phyloP scores from a whole-genome alignment of 2,888 invertebrate species.

The Orthosia gracilis region DNA sequence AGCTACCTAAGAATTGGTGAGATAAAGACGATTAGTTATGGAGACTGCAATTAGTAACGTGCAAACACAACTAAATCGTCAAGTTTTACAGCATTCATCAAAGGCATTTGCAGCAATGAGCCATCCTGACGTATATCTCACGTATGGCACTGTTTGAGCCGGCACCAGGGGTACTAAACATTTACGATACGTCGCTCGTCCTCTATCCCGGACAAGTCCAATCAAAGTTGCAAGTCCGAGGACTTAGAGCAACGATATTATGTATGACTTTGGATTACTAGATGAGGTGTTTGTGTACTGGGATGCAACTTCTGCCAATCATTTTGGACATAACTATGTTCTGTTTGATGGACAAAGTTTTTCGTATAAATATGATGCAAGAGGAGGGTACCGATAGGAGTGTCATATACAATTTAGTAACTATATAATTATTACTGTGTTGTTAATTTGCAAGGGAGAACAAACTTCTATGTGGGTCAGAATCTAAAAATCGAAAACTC shows the following conservation, averaged over 20 bases:
- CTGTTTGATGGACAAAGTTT: slow-evolving; percentile 17
- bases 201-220: slow-evolving; percentile 68
- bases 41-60: not conserved
- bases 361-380: slow-evolving; percentile 12
- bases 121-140: slow-evolving; percentile 46
- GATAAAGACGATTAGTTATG: not conserved
- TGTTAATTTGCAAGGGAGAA: not conserved
- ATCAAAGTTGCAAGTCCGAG: slow-evolving; percentile 80
- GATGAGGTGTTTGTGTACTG: slow-evolving; percentile 45
- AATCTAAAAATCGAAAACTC: slow-evolving; percentile 17
- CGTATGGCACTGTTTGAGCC: slow-evolving; percentile 66
- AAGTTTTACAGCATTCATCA: slow-evolving; percentile 20
- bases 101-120: slow-evolving; percentile 32
- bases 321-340: slow-evolving; percentile 14
- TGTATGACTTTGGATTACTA: slow-evolving; percentile 56
- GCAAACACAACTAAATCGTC: not conserved
- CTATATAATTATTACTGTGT: not conserved
- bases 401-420: not conserved
- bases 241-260: slow-evolving; percentile 74
- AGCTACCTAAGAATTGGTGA: not conserved
- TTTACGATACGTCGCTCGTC: slow-evolving; percentile 71
- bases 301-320: slow-evolving; percentile 50
- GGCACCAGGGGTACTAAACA: slow-evolving; percentile 72
- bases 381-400: not conserved
- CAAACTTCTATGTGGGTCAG: not conserved